Base-by-base conservation (phyloP, 2,888 invertebrate species). In the Pharmacophagus antenor region DNA sequence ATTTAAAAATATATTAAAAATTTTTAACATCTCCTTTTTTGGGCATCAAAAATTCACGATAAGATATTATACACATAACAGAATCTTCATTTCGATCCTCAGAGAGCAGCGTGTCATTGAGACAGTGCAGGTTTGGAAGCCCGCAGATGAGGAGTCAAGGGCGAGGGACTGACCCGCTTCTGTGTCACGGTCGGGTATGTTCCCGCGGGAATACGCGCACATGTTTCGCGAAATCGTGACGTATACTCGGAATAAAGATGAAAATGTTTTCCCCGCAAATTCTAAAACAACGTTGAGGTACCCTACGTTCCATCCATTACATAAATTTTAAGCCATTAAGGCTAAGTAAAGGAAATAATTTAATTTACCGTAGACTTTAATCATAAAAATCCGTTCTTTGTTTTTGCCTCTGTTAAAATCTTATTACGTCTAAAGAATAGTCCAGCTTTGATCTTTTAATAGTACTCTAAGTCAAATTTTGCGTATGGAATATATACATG, bases 171-270 rank as follows among this genome's bases (percentile, higher is more conserved):
- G 31, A 51, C 51, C 51, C 15, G 21, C 44, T 27, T 57, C 15
- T 12, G 41, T 44, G 57, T 57, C 57, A 57, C 44, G 57, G 51
- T 31, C 57, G 23, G 17, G 42, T 20, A n/a, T 41, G 22, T n/a
- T 22, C 51, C 44, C 46, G 50, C 17, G 57, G 57, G 51, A 27
- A 51, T 27, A 31, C 51, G 51, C 37, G 42, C 49, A 49, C 50
- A 23, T 50, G 20, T 50, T 20, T 17, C 37, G 17, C 50, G 31
- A 50, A 51, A 51, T 21, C 18, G 23, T 18, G 20, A 21, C 42
- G 42, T 22, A 22, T 25, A 21, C 31, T 2, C 50, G 49, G 12
- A 8, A 49, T 31, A 50, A 50, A 50, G 8, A 22, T 20, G 23
- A 23, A 22, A 56, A 50, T 50, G 15, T 15, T 47, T 42, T 47